Base-by-base conservation (phyloP, 2,113 vertebrate genomes). In the Cottus gobio region DNA sequence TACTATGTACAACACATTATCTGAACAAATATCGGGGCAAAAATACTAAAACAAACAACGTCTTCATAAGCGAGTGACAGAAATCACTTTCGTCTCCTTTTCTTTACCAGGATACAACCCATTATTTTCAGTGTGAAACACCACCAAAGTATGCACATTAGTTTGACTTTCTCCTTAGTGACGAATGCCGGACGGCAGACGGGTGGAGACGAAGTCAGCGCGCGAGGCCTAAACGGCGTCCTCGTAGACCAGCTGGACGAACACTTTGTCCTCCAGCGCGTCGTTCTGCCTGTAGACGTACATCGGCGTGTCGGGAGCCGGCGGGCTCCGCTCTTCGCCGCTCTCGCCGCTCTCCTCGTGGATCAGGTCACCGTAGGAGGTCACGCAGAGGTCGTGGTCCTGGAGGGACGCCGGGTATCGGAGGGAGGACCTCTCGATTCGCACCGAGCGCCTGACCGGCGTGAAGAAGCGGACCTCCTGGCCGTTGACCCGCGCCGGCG, bases 201-300 rank as follows among this genome's bases (percentile, higher is more conserved):
- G 46, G 26, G 4, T 22, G 24, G 7, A 5, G 70, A 57, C 16
- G 30, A 58, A 39, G 12, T 13, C 1, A 67, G 26, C 39, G n/a
- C 18, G 3, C 12, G 3, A 75, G 26, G 30, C 39, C 67, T 2
- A 68, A 61, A 50, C 1, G 0, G 1, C 73, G 20, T 90, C 65
- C 1, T 92, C 77, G 1, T 65, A 90, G 37, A 93, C 8, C 0
- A 95, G 78, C 65, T 86, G 66, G 20, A 95, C 62, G 0, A 82
- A 72, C 24, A 95, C 89, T 24, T 91, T 93, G 30, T 92, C 93
- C 16, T 82, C 39, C 0, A 95, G 92, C 0, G 94, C 94, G 5
- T 94, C 91, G n/a, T 96, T 96, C 84, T 95, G 85, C 13, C 92
- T 84, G 85, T 95, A 96, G 69, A 96, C 30, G 12, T 95, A 96